Evolutionary conservation across 2,797 vertebrate genomes (phyloP).

Genomic region (Poecilia wingei): DNA sequence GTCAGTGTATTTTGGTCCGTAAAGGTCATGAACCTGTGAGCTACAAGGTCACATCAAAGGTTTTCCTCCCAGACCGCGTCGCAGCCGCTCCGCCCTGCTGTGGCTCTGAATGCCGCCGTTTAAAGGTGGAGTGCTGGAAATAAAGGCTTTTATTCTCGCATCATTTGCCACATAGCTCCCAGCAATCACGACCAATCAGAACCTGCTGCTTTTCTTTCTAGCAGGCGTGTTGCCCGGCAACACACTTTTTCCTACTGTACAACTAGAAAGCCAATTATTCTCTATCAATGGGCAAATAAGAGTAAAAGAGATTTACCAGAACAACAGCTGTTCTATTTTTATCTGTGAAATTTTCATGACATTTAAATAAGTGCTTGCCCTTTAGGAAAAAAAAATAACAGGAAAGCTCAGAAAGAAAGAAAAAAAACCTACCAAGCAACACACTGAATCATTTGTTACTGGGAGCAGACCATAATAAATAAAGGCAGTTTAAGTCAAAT

Average conservation of each 20-base stretch:
- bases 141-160: conserved; percentile 63
- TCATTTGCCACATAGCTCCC: conserved; percentile 49
- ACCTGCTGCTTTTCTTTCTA: conserved; percentile 50
- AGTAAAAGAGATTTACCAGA: neutral
- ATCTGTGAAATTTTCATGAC: conserved; percentile 3
- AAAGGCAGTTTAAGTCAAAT: neutral
- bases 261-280: conserved; percentile 69
- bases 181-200: conserved; percentile 47
- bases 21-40: neutral
- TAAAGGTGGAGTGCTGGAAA: conserved; percentile 26
- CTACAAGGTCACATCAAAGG: neutral
- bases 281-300: conserved; percentile 69
- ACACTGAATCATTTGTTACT: neutral
- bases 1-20: neutral
- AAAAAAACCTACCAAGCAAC: too few species aligned
- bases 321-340: neutral
- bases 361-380: conserved; percentile 5
- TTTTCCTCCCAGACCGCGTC: neutral
- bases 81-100: conserved; percentile 14
- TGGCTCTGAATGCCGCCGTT: conserved; percentile 20
- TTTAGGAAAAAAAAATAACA: neutral
- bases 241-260: conserved; percentile 59
- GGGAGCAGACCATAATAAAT: neutral
- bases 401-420: neutral
- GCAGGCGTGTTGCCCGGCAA: conserved; percentile 69